These are phyloP conservation scores for Orycteropus afer DNA, from an alignment of 2,113 vertebrate species.

Conservation along the genomic window DNA sequence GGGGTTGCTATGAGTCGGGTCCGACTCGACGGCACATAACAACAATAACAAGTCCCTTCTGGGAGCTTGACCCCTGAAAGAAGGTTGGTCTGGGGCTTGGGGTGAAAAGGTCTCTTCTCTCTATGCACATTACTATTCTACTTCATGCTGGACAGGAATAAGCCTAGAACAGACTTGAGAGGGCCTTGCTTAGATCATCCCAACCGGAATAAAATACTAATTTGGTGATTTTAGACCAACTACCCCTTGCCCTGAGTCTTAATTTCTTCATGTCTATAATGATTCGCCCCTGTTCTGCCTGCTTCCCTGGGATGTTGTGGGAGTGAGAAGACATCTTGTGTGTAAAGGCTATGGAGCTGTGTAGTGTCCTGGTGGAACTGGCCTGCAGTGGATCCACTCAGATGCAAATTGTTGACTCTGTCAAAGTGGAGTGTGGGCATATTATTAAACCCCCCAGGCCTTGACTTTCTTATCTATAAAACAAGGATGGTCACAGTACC, in stretches of 20 bases:
- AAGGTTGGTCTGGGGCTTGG: neutral
- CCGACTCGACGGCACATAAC: too few relatives aligned
- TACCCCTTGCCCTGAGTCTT: neutral
- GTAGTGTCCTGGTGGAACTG: neutral
- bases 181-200: neutral
- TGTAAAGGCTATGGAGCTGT: accelerated
- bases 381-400: neutral
- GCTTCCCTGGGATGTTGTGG: accelerated
- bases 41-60: too few relatives aligned
- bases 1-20: too few relatives aligned
- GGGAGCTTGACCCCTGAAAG: neutral
- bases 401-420: accelerated
- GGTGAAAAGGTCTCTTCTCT: neutral
- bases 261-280: neutral
- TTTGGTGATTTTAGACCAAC: accelerated
- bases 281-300: neutral
- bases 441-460: accelerated
- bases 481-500: neutral
- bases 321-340: accelerated
- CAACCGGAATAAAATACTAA: neutral
- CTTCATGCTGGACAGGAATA: accelerated
- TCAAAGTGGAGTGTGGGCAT: accelerated
- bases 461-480: neutral
- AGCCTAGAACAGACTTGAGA: neutral
- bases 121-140: accelerated